Evolutionary conservation across 37 sponge, comb jelly and placozoan species (phyloP).

Genomic region (Beroe forskalii): DNA sequence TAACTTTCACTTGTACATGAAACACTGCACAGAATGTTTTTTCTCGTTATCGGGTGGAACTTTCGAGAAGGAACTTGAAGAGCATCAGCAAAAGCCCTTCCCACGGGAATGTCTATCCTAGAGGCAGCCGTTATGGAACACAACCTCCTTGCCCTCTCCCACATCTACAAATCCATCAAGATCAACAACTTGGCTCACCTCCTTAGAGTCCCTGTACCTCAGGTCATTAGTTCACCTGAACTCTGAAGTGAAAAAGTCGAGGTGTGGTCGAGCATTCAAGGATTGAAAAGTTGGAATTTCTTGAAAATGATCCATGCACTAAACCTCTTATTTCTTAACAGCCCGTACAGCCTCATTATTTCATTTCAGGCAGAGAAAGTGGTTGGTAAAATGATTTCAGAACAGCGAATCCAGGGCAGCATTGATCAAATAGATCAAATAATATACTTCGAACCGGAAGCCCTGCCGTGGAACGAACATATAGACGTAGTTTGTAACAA

Average conservation of each 20-base stretch:
- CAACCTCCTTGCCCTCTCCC: constrained; percentile 93
- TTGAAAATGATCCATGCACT: too few species aligned
- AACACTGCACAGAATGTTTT: too few species aligned
- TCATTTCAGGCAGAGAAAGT: constrained; percentile 90
- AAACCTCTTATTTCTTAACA: too few species aligned
- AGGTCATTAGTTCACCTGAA: constrained; percentile 70
- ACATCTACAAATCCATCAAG: constrained; percentile 91
- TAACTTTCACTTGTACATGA: too few species aligned
- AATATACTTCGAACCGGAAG: constrained; percentile 77
- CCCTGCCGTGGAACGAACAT: constrained; percentile 79
- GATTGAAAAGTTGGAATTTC: too few species aligned
- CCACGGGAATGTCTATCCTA: constrained; percentile 68
- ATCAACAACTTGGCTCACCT: constrained; percentile 88
- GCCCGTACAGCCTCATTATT: too few species aligned
- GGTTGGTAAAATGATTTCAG: constrained; percentile 91
- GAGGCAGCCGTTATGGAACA: constrained; percentile 95
- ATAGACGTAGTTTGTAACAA: constrained; percentile 80
- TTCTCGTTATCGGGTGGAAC: constrained; percentile 79
- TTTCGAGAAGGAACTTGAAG: constrained; percentile 76
- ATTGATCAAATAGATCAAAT: constrained; percentile 91
- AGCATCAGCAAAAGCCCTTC: constrained; percentile 79
- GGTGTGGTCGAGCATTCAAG: too few species aligned
- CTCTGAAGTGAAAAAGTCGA: too few species aligned
- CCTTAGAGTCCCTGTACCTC: constrained; percentile 78
- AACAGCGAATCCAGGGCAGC: constrained; percentile 84